Evolutionary conservation across 2,888 invertebrate genomes (phyloP), one percentile per base, ranked within the genome.

Genomic region (Gnatocerus cornutus): DNA sequence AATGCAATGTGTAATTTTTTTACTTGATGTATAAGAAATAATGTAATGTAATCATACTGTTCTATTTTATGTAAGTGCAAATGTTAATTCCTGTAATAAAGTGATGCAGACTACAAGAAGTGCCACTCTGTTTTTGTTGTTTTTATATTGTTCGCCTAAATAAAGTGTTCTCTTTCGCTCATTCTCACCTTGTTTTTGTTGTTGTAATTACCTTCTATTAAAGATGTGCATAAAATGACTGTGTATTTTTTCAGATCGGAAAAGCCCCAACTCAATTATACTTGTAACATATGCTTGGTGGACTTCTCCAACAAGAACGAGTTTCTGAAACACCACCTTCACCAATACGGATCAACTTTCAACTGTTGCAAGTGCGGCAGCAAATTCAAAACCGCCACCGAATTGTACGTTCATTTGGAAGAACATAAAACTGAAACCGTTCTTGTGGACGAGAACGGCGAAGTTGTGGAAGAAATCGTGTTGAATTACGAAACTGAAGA

Each of bases 371-470:
- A 79, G 59, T 85, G 85, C 71, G 74, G 75, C 0, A 71, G 71
- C 8, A 74, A 73, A 9, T 85, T 83, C 72, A 77, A 73, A 58
- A 78, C 78, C 9, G 77, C 77, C 3, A 75, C 79, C 8, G 78
- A 80, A n/a, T 76, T 85, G 1, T 82, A 83, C 68, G 74, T 78
- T 27, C 85, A 85, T 70, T 81, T 83, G 65, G 82, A 84, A 10
- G 72, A 73, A 0, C 84, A 84, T 59, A 81, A 79, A 66, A 53
- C 56, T 5, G 75, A 76, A n/a, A 52, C 53, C 45, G 45, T 71
- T 7, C 5, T 71, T 1, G 66, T 71, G 8, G 71, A 71, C 33
- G 76, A 75, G 37, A 70, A 70, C 7, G 75, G 76, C 2, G 74
- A 72, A 10, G 71, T 73, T 0, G 74, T 75, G 0, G 74, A 77